phyloP scores from a whole-genome alignment of 2,888 invertebrate species.

The Cerastis rubricosa region DNA sequence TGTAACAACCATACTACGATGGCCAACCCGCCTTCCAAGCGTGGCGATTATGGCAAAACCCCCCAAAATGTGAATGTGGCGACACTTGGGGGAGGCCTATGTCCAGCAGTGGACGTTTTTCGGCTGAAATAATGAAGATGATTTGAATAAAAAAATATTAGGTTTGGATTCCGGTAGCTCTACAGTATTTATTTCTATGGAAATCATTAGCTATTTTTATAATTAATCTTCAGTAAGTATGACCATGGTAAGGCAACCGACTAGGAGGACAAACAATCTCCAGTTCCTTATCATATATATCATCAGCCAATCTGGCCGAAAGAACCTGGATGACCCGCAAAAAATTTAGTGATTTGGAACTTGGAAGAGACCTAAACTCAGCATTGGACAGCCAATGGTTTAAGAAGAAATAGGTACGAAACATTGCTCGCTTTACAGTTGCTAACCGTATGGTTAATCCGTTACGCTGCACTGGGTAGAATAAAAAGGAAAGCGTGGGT shows the following conservation, averaged over 20 bases:
- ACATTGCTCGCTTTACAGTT: neutral
- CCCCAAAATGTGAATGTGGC: too few relatives aligned
- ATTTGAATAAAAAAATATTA: neutral
- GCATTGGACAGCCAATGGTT: neutral
- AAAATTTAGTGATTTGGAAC: neutral
- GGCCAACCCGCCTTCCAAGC: too few relatives aligned
- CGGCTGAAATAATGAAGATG: too few relatives aligned
- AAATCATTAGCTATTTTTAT: neutral
- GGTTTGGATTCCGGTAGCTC: neutral
- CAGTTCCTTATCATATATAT: too few relatives aligned
- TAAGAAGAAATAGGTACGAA: neutral
- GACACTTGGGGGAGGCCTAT: too few relatives aligned
- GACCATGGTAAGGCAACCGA: neutral
- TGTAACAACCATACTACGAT: too few relatives aligned
- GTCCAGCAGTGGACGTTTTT: too few relatives aligned
- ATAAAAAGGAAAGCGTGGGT: constrained; percentile 10
- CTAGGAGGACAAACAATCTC: neutral
- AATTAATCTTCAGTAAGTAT: neutral
- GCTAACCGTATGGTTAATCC: too few relatives aligned
- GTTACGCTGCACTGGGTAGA: neutral
- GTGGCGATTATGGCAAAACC: too few relatives aligned
- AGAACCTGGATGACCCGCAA: neutral
- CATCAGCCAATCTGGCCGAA: neutral
- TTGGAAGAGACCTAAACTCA: neutral
- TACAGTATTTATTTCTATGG: neutral